Percentiles rank a stretch among this genome's conserved stretches.
phyloP scores from a whole-genome alignment of 2,888 invertebrate genomes.

The Ligdia adustata region DNA sequence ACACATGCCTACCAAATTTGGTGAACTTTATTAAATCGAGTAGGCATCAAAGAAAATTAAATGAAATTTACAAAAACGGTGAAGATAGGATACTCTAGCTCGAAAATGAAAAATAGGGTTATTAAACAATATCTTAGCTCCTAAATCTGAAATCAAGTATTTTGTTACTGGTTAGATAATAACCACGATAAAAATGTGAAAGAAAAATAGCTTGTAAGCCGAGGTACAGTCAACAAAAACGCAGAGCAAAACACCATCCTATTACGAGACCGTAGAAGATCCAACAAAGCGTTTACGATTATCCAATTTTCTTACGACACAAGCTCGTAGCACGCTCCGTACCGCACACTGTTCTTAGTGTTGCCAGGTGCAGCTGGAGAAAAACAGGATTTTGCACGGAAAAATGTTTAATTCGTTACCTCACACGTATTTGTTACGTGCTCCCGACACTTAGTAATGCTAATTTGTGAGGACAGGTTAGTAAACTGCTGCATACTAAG shows the following conservation, averaged over 20 bases:
- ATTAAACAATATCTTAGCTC: no score
- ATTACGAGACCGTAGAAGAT: conserved; percentile 25
- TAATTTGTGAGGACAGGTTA: no score
- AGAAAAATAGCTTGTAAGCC: background rate
- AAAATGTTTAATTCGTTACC: background rate
- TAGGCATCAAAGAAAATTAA: no score
- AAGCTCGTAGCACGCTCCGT: conserved; percentile 18
- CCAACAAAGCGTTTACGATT: conserved; percentile 36
- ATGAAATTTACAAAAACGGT: no score
- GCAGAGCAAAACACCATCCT: conserved; percentile 22
- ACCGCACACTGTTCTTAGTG: conserved; percentile 12
- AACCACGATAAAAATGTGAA: background rate
- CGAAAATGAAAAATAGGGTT: no score
- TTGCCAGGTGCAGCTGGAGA: conserved; percentile 15
- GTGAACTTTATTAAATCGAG: no score
- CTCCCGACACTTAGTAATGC: background rate
- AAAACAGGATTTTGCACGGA: conserved; percentile 3
- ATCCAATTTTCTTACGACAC: conserved; percentile 39
- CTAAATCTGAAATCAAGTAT: no score
- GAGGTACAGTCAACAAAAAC: conserved; percentile 6
- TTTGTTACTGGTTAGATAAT: no score
- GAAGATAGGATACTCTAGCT: no score
- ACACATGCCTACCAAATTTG: no score
- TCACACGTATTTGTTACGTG: background rate
- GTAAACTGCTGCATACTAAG: background rate